A percentile compares a stretch with the other conserved stretches of the same genome.
These are phyloP conservation scores for Tinea semifulvella DNA, from an alignment of 2,888 invertebrate species.

Conservation along the genomic window DNA sequence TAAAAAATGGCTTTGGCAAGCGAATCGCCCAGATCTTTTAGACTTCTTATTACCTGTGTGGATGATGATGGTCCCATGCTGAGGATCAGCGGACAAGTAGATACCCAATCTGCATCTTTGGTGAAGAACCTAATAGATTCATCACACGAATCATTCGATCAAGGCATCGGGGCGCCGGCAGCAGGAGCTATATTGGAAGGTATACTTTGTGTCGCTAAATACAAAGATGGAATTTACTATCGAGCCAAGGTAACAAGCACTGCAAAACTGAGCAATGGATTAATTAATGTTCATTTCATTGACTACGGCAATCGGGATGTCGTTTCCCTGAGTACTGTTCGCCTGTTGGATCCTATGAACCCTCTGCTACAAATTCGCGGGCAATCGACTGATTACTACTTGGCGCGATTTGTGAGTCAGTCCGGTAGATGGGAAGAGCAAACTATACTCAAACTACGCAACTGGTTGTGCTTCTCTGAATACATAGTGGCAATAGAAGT, in stretches of 20 bases:
- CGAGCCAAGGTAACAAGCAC: constrained; percentile 68
- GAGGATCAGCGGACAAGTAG: constrained; percentile 76
- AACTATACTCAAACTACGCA: constrained; percentile 44
- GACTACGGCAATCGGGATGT: constrained; percentile 74
- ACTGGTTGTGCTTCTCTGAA: constrained; percentile 49
- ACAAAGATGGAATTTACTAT: constrained; percentile 72
- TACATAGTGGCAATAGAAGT: constrained; percentile 42
- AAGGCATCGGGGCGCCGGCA: constrained; percentile 53
- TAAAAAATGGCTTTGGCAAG: constrained; percentile 42
- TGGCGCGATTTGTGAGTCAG: constrained; percentile 64
- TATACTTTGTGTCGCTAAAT: constrained; percentile 72
- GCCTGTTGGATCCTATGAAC: constrained; percentile 63
- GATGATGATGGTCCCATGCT: constrained; percentile 75
- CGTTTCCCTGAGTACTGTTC: constrained; percentile 66
- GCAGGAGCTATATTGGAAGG: constrained; percentile 59
- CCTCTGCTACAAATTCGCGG: constrained; percentile 61
- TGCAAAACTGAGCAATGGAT: constrained; percentile 50
- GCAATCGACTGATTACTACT: constrained; percentile 68
- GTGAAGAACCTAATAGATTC: constrained; percentile 60
- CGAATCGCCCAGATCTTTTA: constrained; percentile 44
- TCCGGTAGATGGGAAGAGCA: constrained; percentile 64
- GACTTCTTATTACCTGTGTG: constrained; percentile 70
- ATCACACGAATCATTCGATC: constrained; percentile 30
- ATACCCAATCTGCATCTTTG: constrained; percentile 62
- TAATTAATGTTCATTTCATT: constrained; percentile 72